Base-by-base conservation (phyloP, 2,797 vertebrate genomes). In the Melanotaenia nigrans region DNA sequence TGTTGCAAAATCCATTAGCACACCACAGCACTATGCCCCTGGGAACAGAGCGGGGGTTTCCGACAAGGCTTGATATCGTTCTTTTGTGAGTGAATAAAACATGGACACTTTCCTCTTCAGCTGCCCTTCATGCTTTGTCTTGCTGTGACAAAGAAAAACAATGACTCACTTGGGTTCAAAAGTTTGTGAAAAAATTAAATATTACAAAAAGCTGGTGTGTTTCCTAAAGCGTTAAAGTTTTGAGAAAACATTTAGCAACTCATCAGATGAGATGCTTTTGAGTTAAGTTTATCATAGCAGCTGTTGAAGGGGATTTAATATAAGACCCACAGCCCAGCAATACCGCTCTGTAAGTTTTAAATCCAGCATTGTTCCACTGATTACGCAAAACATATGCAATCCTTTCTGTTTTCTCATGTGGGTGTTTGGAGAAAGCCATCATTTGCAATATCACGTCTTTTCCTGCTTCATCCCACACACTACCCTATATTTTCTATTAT, bases 1-100 rank as follows among this genome's bases (percentile, higher is more conserved):
- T 88, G 86, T 89, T 87, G 85, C 74, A 81, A 78, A 92, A 90
- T 83, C 90, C 89, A 90, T 93, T 89, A 92, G 70, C 77, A 61
- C 80, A 68, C 73, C 78, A 83, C 85, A 91, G 88, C 77, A 75
- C 76, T 64, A 24, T 61, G 61, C 85, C 84, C 69, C 75, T 28
- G 88, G 83, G 87, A 87, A 4, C 24, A 78, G 36, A 61, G 75
- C 8, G 28, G 84, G 67, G 83, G 78, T 61, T 85, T 87, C 84
- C 76, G 78, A 70, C 84, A 45, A 81, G 79, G 69, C 77, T 81
- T 82, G 60, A 82, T 87, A 84, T 87, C 75, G 80, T 75, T 89
- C 76, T 68, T 30, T 61, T 24, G 70, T 64, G 63, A 87, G 86
- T 86, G 77, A 89, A 90, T 87, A 83, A 89, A 87, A 87, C 83